Base-by-base conservation (phyloP, 2,113 vertebrate genomes). In the Thamnophis sirtalis region DNA sequence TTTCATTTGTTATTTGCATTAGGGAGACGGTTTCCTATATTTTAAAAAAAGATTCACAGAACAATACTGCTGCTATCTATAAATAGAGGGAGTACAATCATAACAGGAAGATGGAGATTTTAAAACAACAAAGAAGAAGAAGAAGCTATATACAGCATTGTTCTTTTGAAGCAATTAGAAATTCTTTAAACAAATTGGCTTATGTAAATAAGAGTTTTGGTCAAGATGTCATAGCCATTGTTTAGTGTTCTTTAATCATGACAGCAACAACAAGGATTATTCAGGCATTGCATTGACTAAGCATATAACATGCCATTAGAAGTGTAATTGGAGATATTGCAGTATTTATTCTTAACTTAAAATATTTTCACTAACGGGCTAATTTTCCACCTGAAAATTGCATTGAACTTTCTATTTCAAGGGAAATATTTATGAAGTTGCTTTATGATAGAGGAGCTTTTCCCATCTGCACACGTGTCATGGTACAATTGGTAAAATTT, bases 101-200 rank as follows among this genome's bases (percentile, higher is more conserved):
- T 33, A 95, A 95, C 92, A 94, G 96, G 95, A 96, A 95, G 93
- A 88, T 91, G 54, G 92, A 85, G 51, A 91, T 87, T 89, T 96
- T 96, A 96, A 97, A 97, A 96, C 94, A 95, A 58, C 94, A 86
- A 94, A 92, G 94, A 43, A 43, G 43, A 43, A 43, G 43, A 96
- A 93, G 92, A 94, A 95, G 94, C 95, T 94, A 94, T 89, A 48
- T 91, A 84, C 88, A 92, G 91, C 55, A 91, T 95, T 94, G 95
- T 97, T 96, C 96, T 96, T 95, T 89, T 93, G 89, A 93, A 94
- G 92, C 95, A 93, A 0, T 0, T 0, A 84, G 94, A 88, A 17
- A n/a, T 54, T 54, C 53, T 93, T 95, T 95, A 95, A 97, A 97
- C 94, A 95, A 91, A 94, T 55, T 53, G 1, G 2, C 38, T 87